Evolutionary conservation across 2,888 invertebrate genomes (phyloP), one percentile per base, ranked within the genome.

Genomic region (Anthophora plumipes): DNA sequence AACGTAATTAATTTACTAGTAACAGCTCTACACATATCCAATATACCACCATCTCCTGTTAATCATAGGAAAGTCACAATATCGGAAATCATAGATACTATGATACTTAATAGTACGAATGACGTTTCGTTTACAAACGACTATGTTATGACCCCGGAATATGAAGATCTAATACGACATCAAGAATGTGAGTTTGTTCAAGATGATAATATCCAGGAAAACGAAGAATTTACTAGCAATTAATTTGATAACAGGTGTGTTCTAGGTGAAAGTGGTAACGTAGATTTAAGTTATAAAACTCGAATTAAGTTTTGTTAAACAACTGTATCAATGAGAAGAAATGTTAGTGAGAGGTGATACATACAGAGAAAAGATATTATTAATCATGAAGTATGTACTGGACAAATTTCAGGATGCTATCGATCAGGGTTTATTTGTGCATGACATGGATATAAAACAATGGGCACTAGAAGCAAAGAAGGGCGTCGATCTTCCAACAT

Each of bases 11-110:
- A n/a, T n/a, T n/a, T n/a, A n/a, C 31, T 48, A 48, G n/a, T n/a
- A 31, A 63, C 61, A n/a, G 31, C 31, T 31, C 46, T 48, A 46
- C 61, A 61, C 46, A 48, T 63, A 46, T 48, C 17, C 17, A 46
- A 31, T 59, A 41, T 59, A 63, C 25, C 31, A 31, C 61, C 48
- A 6, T n/a, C 48, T 63, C 31, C 59, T n/a, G 20, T 41, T 39
- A 59, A 59, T 59, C 20, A 41, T 59, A 59, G 20, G 41, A 12
- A 41, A 59, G 11, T 41, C 39, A 41, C 46, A 63, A 14, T 31
- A 31, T 48, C 61, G 1, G 61, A 61, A 46, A 61, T 48, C 31
- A 63, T 48, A 46, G 31, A 48, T 48, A 48, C n/a, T 31, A 43
- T 43, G 22, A 61, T 61, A 43, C 22, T 43, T 43, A 14, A 46